phyloP scores from a whole-genome alignment of 1,140 invertebrate genomes.

The Bradysia coprophila region DNA sequence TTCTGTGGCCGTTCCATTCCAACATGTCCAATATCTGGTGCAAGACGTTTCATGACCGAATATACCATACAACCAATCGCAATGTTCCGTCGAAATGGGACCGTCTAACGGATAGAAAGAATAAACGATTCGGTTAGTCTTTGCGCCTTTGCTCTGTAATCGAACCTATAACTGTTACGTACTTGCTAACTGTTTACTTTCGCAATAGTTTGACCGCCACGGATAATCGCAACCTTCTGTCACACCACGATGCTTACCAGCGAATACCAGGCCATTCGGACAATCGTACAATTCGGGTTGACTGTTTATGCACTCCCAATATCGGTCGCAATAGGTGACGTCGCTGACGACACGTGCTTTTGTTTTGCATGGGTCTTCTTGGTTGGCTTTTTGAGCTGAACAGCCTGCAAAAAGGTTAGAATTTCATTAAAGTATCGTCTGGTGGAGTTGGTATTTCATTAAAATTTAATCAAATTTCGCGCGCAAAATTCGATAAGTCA shows the following conservation, averaged over 20 bases:
- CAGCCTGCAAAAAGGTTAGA: conserved; percentile 5
- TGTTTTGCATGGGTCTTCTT: conserved; percentile 58
- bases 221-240: conserved; percentile 79
- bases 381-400: conserved; percentile 24
- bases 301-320: conserved; percentile 62
- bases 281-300: conserved; percentile 71
- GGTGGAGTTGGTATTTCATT: neutral
- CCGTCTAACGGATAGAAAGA: conserved; percentile 35
- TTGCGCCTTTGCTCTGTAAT: neutral
- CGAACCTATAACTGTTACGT: conserved; percentile 16
- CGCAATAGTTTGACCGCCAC: conserved; percentile 73
- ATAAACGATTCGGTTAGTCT: conserved; percentile 3
- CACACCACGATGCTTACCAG: conserved; percentile 68
- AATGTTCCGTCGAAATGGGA: conserved; percentile 67
- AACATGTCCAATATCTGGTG: conserved; percentile 85
- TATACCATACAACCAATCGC: conserved; percentile 83
- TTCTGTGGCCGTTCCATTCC: conserved; percentile 83
- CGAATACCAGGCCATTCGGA: conserved; percentile 76
- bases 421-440: neutral
- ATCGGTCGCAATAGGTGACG: conserved; percentile 67
- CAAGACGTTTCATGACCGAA: conserved; percentile 86
- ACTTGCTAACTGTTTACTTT: conserved; percentile 53
- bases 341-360: conserved; percentile 56
- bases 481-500: neutral
- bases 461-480: neutral